These are phyloP conservation scores for Dicentrarchus labrax DNA, from an alignment of 2,113 vertebrate genomes.

Conservation along the genomic window DNA sequence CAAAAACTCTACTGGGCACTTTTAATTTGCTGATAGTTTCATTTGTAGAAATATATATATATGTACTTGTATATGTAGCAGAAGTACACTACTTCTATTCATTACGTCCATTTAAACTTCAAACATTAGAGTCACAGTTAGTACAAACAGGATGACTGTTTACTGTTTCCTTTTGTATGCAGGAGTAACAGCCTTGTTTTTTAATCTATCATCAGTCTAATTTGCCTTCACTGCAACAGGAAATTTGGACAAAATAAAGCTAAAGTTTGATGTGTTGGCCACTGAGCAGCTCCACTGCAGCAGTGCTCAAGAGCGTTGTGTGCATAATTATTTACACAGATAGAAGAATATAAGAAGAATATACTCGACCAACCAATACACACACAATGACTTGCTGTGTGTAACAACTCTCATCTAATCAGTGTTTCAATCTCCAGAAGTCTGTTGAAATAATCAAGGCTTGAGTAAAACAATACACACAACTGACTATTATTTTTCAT, in stretches of 20 bases:
- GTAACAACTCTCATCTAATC: slow-evolving; percentile 42
- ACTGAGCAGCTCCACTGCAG: not conserved
- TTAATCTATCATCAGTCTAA: not conserved
- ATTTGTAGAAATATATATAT: too few species aligned
- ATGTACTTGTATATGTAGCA: too few species aligned
- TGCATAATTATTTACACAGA: not conserved
- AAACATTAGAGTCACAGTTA: not conserved
- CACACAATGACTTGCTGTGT: not conserved
- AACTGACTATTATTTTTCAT: slow-evolving; percentile 63
- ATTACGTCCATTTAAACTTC: not conserved
- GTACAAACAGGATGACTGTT: too few species aligned
- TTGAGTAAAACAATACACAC: slow-evolving; percentile 66
- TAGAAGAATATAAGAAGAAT: not conserved
- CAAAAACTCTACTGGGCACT: not conserved
- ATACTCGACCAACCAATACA: not conserved
- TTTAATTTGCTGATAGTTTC: not conserved
- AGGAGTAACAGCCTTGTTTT: not conserved
- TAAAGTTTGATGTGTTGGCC: not conserved
- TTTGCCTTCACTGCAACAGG: not conserved
- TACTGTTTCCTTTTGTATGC: too few species aligned
- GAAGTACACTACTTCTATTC: too few species aligned
- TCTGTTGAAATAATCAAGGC: slow-evolving; percentile 70
- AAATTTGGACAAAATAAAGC: slow-evolving; percentile 1
- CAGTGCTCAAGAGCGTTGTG: not conserved
- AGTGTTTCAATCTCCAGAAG: slow-evolving; percentile 62